Evolutionary conservation across 2,888 invertebrate species (phyloP).

Genomic region (Nycteola revayana): DNA sequence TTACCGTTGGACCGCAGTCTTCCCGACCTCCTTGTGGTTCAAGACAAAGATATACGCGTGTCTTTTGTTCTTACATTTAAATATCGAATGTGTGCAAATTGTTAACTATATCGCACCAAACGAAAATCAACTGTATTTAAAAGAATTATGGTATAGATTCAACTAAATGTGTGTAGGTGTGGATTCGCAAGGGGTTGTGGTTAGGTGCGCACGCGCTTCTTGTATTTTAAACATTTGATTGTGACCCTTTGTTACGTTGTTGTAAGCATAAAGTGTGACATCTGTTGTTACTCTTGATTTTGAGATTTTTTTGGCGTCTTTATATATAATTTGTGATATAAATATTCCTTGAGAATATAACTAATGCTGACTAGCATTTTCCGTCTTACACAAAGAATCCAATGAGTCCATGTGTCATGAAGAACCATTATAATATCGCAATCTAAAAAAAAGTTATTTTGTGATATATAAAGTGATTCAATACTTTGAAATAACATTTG

Average conservation of each 20-base stretch:
- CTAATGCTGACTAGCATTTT: too few species aligned
- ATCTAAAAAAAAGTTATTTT: too few species aligned
- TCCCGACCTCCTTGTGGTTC: constrained; percentile 61
- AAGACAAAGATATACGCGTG: constrained; percentile 40
- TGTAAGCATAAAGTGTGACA: constrained; percentile 34
- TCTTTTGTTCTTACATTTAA: constrained; percentile 51
- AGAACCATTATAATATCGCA: too few species aligned
- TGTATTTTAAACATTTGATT: constrained; percentile 44
- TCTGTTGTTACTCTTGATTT: constrained; percentile 49
- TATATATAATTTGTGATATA: too few species aligned
- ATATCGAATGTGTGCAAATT: constrained; percentile 44
- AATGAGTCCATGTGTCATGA: too few species aligned
- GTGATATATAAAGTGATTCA: too few species aligned
- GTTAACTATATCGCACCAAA: constrained; percentile 8
- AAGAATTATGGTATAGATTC: constrained; percentile 6
- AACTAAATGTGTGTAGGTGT: constrained; percentile 4
- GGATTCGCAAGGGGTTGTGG: constrained; percentile 48
- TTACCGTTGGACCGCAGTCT: constrained; percentile 55
- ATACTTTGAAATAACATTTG: too few species aligned
- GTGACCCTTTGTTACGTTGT: constrained; percentile 40
- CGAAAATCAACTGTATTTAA: constrained; percentile 2
- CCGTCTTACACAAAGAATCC: too few species aligned
- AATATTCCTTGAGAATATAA: too few species aligned
- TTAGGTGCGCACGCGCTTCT: constrained; percentile 56
- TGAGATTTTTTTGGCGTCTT: too few species aligned